These are phyloP conservation scores for Electrona antarctica DNA, from an alignment of 2,113 vertebrate species.

Conservation along the genomic window DNA sequence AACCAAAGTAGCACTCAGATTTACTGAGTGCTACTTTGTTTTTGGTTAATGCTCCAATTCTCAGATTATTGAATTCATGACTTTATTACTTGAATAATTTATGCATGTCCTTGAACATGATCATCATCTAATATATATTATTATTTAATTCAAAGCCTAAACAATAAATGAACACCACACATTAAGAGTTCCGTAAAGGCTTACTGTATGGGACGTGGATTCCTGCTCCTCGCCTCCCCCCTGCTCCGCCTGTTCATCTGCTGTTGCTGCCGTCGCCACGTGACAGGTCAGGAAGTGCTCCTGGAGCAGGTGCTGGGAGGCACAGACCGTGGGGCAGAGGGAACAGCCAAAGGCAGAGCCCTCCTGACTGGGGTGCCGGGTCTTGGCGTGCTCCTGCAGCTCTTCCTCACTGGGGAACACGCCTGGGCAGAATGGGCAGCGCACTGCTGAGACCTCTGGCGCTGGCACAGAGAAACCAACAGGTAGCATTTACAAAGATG, in stretches of 20 bases:
- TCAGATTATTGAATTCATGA: no score
- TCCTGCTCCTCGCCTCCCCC: constrained; percentile 58
- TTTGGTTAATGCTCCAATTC: no score
- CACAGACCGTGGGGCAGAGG: constrained; percentile 79
- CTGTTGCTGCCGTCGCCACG: constrained; percentile 56
- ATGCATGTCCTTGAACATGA: no score
- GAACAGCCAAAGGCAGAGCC: constrained; percentile 77
- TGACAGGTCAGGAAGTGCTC: constrained; percentile 81
- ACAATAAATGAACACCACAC: background rate
- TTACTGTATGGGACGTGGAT: constrained; percentile 73
- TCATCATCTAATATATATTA: no score
- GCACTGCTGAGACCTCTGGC: constrained; percentile 26
- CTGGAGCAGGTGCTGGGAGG: constrained; percentile 79
- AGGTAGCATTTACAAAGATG: no score
- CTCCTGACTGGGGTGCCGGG: constrained; percentile 70
- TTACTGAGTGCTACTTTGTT: no score
- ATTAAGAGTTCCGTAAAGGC: background rate
- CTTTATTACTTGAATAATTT: no score
- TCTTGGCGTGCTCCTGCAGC: constrained; percentile 80
- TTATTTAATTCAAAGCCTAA: no score
- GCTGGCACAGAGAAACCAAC: constrained; percentile 24
- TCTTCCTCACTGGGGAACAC: constrained; percentile 76
- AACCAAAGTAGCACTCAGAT: no score
- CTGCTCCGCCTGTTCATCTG: constrained; percentile 29
- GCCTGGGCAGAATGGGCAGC: constrained; percentile 74